Evolutionary conservation across 2,888 invertebrate species (phyloP), one percentile per base, ranked within the genome.

Genomic region (Coelopa pilipes): DNA sequence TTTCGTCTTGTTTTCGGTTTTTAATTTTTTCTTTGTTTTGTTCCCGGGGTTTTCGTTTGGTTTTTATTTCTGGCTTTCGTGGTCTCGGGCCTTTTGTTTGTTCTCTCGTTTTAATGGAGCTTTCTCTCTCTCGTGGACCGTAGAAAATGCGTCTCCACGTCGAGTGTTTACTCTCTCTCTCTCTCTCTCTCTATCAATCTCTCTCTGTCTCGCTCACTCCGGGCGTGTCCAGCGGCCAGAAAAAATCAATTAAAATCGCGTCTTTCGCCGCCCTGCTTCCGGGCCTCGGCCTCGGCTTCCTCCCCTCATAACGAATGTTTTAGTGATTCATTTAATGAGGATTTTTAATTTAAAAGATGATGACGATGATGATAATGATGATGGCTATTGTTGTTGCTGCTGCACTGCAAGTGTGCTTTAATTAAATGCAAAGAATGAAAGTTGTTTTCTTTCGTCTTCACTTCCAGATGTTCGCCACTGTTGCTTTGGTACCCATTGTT

Each of bases 251-350:
- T 34, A 34, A 34, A 34, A 34, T 34, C 34, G 1, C 11, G 21
- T 19, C 50, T 3, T 13, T 67, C 53, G 50, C 24, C 24, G 17
- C n/a, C 53, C 15, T 46, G n/a, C 2, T 49, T 66, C 5, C 17
- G n/a, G 49, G 47, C n/a, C n/a, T 45, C 17, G 34, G 10, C 15
- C 3, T 3, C 49, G 65, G n/a, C 21, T 17, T 49, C 49, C 50
- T 66, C 15, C 9, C 50, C 1, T 17, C 34, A 68, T 55, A 55
- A 68, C 55, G 55, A 24, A 50, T 55, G 17, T 50, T 15, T 68
- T 68, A 47, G 65, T 65, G n/a, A 57, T 45, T 68, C 68, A 50
- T 53, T 68, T n/a, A 55, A 50, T 67, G 34, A 50, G 68, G n/a
- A 45, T n/a, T 68, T 68, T 57, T 17, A 46, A 57, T 57, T 55